These are phyloP conservation scores for Spea multiplicata DNA, from an alignment of 2,113 vertebrate species.

Conservation along the genomic window DNA sequence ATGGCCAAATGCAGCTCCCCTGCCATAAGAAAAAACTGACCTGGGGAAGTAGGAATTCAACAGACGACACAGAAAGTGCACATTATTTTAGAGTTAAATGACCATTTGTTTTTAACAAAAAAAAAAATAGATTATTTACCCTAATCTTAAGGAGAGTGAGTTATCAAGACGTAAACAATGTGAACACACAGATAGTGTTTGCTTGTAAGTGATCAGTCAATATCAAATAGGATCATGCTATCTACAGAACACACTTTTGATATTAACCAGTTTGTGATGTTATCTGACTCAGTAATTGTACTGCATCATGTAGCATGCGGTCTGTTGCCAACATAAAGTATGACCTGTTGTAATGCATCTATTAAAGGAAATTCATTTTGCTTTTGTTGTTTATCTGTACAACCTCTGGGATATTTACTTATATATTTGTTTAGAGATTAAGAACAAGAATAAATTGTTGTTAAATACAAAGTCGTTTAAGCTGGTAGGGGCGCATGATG, in stretches of 20 bases:
- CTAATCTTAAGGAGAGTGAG: too few relatives aligned
- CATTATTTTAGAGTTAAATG: too few relatives aligned
- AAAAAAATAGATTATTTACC: too few relatives aligned
- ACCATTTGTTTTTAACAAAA: too few relatives aligned
- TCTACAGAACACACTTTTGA: constrained; percentile 27
- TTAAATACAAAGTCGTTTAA: too few relatives aligned
- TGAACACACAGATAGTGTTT: constrained; percentile 1
- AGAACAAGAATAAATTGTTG: too few relatives aligned
- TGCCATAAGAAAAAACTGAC: too few relatives aligned
- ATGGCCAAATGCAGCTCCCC: too few relatives aligned
- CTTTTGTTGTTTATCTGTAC: background rate
- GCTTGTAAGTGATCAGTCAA: constrained; percentile 33
- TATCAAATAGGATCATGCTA: constrained; percentile 38
- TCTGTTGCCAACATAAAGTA: constrained; percentile 9
- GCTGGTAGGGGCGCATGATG: too few relatives aligned
- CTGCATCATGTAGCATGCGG: constrained; percentile 20
- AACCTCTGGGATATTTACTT: background rate
- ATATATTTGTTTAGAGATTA: too few relatives aligned
- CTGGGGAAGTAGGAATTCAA: too few relatives aligned
- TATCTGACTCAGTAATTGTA: constrained; percentile 38
- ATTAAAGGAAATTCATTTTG: background rate
- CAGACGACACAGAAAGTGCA: too few relatives aligned
- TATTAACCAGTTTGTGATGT: constrained; percentile 30
- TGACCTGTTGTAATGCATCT: constrained; percentile 16
- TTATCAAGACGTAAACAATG: background rate